phyloP scores from a whole-genome alignment of 2,113 vertebrate species.

The Xenus cinereus region DNA sequence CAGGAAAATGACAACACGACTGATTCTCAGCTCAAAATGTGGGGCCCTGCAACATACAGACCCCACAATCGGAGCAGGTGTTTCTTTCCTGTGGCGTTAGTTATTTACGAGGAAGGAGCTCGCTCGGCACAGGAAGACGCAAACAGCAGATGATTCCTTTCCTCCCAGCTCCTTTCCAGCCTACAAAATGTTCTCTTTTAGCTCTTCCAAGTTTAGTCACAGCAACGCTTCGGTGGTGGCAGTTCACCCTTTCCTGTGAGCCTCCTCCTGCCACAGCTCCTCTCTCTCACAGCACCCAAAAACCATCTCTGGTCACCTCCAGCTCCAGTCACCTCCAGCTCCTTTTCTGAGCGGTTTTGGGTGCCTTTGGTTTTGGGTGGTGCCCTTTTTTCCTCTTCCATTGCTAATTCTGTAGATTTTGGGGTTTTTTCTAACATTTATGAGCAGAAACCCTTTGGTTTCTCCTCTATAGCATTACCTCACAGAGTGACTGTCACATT shows the following conservation, averaged over 20 bases:
- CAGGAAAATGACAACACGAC: not conserved
- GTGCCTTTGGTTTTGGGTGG: rapidly evolving
- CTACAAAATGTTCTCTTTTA: slow-evolving; percentile 18
- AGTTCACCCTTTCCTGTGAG: not conserved
- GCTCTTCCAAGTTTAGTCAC: not conserved
- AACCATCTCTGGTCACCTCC: no score
- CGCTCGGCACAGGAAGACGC: not conserved
- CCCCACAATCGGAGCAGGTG: not conserved
- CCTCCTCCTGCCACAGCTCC: not conserved
- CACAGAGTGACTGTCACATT: no score
- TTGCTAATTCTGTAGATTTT: not conserved
- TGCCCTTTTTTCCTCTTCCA: not conserved
- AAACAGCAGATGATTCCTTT: not conserved
- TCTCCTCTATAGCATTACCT: rapidly evolving
- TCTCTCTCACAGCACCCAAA: not conserved
- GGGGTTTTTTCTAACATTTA: rapidly evolving
- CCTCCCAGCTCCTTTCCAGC: slow-evolving; percentile 18
- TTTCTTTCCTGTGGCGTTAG: not conserved
- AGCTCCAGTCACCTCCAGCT: no score
- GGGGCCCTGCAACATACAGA: not conserved
- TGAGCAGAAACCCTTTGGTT: not conserved
- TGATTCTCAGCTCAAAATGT: rapidly evolving
- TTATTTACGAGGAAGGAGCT: not conserved
- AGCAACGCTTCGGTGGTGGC: rapidly evolving
- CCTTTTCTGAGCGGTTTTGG: rapidly evolving